These are phyloP conservation scores for Agrotis exclamationis DNA, from an alignment of 2,888 invertebrate genomes.

Conservation along the genomic window DNA sequence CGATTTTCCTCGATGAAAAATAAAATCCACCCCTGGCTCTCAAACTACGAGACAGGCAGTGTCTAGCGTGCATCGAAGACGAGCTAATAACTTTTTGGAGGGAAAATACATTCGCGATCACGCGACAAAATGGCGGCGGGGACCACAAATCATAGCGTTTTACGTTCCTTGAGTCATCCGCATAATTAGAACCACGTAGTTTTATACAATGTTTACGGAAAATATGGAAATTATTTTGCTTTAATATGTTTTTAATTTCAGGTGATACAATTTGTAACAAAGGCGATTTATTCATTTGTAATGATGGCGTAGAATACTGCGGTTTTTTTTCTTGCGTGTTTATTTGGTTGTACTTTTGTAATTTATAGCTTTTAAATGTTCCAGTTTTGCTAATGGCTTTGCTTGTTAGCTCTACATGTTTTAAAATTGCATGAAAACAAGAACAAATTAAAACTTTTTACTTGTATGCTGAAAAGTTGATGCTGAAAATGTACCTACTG, in stretches of 20 bases:
- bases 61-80: constrained; percentile 82
- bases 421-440: neutral
- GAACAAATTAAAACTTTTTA: neutral
- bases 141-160: constrained; percentile 66
- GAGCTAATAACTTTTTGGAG: constrained; percentile 75
- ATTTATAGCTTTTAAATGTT: neutral
- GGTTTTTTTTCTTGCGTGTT: neutral
- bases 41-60: constrained; percentile 83
- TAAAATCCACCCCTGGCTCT: constrained; percentile 65
- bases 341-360: neutral
- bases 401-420: neutral
- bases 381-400: neutral
- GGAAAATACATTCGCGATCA: constrained; percentile 79
- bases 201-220: constrained; percentile 51
- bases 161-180: constrained; percentile 62
- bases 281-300: constrained; percentile 15
- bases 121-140: constrained; percentile 73
- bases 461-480: neutral
- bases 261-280: constrained; percentile 14
- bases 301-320: constrained; percentile 1
- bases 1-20: neutral
- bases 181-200: constrained; percentile 48
- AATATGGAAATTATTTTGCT: constrained; percentile 34
- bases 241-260: constrained; percentile 42
- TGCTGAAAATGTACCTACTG: too few relatives aligned